Evolutionary conservation across 2,797 vertebrate genomes (phyloP), one percentile per base, ranked within the genome.

Genomic region (Bufotes viridis): DNA sequence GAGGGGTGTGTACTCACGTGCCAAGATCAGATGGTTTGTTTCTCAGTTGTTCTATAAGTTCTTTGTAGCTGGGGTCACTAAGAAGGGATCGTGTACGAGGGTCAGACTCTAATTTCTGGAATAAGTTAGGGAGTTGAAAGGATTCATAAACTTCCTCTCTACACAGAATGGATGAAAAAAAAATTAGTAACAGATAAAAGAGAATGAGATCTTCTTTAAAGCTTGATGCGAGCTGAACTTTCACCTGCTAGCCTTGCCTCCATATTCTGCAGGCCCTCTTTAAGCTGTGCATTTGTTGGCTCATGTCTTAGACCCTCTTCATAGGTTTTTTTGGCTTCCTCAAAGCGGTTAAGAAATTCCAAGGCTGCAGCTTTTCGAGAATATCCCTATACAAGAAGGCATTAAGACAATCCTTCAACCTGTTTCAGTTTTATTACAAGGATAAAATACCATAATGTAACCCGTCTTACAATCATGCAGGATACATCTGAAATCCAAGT

Each of bases 91-190:
- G 92, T 0, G 97, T 98, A 18, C 97, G 94, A 82, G 97, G 91
- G 83, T 99, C 98, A 0, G 12, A 95, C 93, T 98, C 97, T 90
- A 99, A 92, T 92, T 97, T 97, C 90, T 97, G 96, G 89, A 95
- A 96, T 74, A 99, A 88, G 92, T 98, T 97, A 58, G 97, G 97
- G 96, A 94, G 26, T 97, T 96, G 89, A 99, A 99, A 6, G 98
- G 98, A 91, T 98, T 99, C 97, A 98, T 97, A 93, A 97, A 96
- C 42, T 96, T 95, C 92, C 96, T 93, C 90, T 99, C 98, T 98
- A 90, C 20, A 11, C 0, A 15, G 34, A 15, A n/a, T 15, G 10
- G 34, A 53, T 42, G 29, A 69, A 51, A 78, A 49, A 2, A 42
- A 13, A 65, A 5, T 20, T 74, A 74, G 12, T 76, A 58, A 82